phyloP scores from a whole-genome alignment of 2,888 invertebrate species.

The Lysandra coridon region DNA sequence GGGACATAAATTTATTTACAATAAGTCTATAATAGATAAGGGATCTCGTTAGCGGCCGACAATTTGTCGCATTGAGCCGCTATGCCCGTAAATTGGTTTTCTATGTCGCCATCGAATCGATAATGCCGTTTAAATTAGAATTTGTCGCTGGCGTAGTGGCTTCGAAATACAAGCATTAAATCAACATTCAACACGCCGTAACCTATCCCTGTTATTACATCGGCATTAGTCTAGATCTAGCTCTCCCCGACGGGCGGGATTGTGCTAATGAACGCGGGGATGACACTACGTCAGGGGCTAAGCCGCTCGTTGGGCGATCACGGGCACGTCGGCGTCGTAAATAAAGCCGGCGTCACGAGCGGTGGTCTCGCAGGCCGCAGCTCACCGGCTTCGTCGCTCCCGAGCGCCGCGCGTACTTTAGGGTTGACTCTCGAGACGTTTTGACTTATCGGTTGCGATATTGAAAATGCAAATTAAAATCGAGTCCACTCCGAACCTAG shows the following conservation, averaged over 20 bases:
- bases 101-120: conserved; percentile 37
- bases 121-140: conserved; percentile 30
- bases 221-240: neutral
- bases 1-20: conserved; percentile 49
- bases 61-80: conserved; percentile 47
- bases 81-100: conserved; percentile 44
- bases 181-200: neutral
- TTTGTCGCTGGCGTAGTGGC: conserved; percentile 15
- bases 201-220: neutral
- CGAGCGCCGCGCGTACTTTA: neutral
- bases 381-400: neutral
- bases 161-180: neutral
- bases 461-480: conserved; percentile 19
- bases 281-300: conserved; percentile 24
- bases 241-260: neutral
- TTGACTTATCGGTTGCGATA: neutral
- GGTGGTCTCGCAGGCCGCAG: neutral
- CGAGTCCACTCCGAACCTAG: neutral
- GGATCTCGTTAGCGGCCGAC: conserved; percentile 45
- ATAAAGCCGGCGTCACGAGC: neutral
- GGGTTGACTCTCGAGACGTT: conserved; percentile 8
- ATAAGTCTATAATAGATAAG: conserved; percentile 48
- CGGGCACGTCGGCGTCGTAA: conserved; percentile 4
- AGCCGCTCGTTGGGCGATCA: conserved; percentile 1
- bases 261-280: conserved; percentile 16